phyloP scores from a whole-genome alignment of 2,888 invertebrate genomes.

The Zygothrica quintamaculata region DNA sequence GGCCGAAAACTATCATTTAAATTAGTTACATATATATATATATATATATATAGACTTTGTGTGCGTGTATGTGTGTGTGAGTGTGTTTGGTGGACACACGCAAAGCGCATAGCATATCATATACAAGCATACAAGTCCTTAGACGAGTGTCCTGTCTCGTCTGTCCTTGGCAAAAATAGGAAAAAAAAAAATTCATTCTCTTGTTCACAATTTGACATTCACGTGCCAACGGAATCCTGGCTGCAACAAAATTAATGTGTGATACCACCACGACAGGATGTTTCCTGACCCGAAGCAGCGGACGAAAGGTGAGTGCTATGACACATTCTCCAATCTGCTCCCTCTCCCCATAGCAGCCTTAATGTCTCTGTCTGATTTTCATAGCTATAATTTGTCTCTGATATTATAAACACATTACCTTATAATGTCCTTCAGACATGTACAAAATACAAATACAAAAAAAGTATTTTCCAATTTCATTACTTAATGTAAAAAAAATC shows the following conservation, averaged over 20 bases:
- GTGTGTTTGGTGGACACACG: slow-evolving; percentile 17
- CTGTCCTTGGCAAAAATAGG: background rate
- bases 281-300: slow-evolving; percentile 86
- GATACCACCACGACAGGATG: slow-evolving; percentile 90
- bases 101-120: slow-evolving; percentile 31
- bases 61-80: slow-evolving; percentile 7
- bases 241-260: slow-evolving; percentile 86
- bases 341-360: background rate
- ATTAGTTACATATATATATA: too few species aligned
- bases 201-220: slow-evolving; percentile 37
- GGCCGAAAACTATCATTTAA: slow-evolving; percentile 63
- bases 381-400: slow-evolving; percentile 24
- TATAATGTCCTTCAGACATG: slow-evolving; percentile 12
- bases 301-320: slow-evolving; percentile 82
- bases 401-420: slow-evolving; percentile 31
- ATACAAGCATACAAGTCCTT: slow-evolving; percentile 30
- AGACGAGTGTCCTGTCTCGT: slow-evolving; percentile 16
- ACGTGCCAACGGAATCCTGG: slow-evolving; percentile 55
- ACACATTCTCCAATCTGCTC: too few species aligned
- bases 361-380: background rate
- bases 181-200: too few species aligned
- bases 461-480: background rate
- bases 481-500: too few species aligned
- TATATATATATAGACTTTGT: slow-evolving; percentile 39
- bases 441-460: background rate